Percentiles rank a stretch among this genome's conserved stretches.
phyloP scores from a whole-genome alignment of 30 jellyfish, hydroid and myxozoan genomes.

The Pelagia noctiluca region DNA sequence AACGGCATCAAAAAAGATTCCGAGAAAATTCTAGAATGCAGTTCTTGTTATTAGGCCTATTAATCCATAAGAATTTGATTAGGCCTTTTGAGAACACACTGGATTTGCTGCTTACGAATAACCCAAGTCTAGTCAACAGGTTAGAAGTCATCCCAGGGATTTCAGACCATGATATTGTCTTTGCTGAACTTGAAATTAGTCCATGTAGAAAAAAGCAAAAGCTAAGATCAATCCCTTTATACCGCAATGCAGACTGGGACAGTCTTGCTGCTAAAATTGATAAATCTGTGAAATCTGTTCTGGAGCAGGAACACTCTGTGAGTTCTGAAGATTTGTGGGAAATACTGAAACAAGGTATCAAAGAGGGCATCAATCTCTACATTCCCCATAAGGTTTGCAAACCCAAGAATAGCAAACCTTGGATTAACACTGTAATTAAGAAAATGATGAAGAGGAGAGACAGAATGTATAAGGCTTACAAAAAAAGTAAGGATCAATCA shows the following conservation, averaged over 20 bases:
- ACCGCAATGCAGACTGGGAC: conserved; percentile 28
- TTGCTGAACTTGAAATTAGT: neutral
- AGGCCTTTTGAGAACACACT: too few species aligned
- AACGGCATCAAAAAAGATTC: too few species aligned
- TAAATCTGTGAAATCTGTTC: conserved; percentile 17
- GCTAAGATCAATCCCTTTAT: too few species aligned
- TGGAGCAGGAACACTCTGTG: conserved; percentile 16
- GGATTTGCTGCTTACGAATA: conserved; percentile 25
- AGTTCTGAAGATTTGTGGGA: conserved; percentile 18
- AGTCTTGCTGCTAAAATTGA: conserved; percentile 32
- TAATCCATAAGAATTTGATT: too few species aligned
- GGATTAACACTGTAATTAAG: conserved; percentile 19
- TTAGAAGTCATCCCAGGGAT: conserved; percentile 12
- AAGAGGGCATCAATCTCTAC: conserved; percentile 16
- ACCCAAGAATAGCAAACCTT: neutral
- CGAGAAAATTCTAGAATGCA: too few species aligned
- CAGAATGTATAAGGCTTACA: conserved; percentile 25
- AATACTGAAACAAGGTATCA: conserved; percentile 17
- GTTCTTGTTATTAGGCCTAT: too few species aligned
- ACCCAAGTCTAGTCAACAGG: neutral
- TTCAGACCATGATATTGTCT: conserved; percentile 29
- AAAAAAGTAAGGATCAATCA: conserved; percentile 15
- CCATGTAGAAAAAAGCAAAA: too few species aligned
- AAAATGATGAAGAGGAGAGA: conserved; percentile 13
- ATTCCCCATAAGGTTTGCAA: conserved; percentile 27